Evolutionary conservation across 2,888 invertebrate genomes (phyloP), one percentile per base, ranked within the genome.

Genomic region (Lepidocyrtoides sp.): DNA sequence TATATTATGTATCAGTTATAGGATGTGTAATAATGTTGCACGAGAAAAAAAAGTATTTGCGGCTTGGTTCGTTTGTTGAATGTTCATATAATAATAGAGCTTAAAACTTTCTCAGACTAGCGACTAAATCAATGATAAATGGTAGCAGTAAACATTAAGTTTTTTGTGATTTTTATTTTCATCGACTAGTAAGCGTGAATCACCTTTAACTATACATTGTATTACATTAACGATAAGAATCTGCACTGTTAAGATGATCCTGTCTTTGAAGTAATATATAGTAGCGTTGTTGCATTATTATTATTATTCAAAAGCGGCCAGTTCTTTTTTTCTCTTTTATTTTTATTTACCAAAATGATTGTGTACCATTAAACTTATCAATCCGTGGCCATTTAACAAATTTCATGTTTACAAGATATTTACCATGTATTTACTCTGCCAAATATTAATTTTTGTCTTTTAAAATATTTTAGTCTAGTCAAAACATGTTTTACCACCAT

Each of bases 381-480:
- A 32, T 2, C 32, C n/a, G 66, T 66, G 69, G 36, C 69, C 69
- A 41, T 41, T 69, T 32, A 83, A n/a, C n/a, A n/a, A n/a, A 1
- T 81, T 81, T 57, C 41, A 17, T 32, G 36, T 48, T 75, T 36
- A 41, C 48, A 36, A 1, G 7, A 29, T 72, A 20, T 51, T 26
- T 54, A 79, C 32, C n/a, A 63, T 29, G 54, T 12, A 75, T 14
- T n/a, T 66, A 32, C 26, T 75, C 7, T 72, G 86, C 86, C 86
- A 86, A 86, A 86, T 48, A 77, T 63, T 12, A 51, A 23, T 26
- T 72, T 41, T 48, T 44, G 20, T 75, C 48, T 48, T n/a, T 75
- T 75, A 23, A 75, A 48, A 75, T 75, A 29, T 75, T 75, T 48
- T 75, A 75, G 75, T 75, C 75, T 75, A 75, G 75, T 75, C 75